Evolutionary conservation across 2,797 vertebrate species (phyloP), one percentile per base, ranked within the genome.

Genomic region (Helarctos malayanus): DNA sequence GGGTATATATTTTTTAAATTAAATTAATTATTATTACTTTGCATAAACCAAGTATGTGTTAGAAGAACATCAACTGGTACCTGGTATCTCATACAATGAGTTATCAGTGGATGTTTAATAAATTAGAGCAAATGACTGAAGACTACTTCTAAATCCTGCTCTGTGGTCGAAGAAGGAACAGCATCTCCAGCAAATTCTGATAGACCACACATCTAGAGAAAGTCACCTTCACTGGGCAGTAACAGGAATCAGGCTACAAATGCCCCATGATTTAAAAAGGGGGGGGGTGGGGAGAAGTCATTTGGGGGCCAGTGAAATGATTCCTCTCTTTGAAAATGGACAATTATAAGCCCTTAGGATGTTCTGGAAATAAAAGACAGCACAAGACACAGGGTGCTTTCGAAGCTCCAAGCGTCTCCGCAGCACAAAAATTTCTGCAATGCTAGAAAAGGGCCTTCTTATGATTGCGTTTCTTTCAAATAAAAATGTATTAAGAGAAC

Each of bases 311-410:
- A 80, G 15, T 79, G 35, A 84, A 63, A 82, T 54, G 27, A 80
- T 63, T 45, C 29, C 32, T 93, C 80, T 92, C 47, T 93, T 89
- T 54, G 80, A 63, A 94, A 96, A 85, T 49, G 13, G 7, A 94
- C 61, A 96, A 79, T 23, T 93, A 27, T 1, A 68, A 95, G 29
- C 12, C n/a, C 25, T 68, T 68, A 93, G 41, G 15, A 92, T 83
- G 52, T 95, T 81, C 49, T 76, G n/a, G 38, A 87, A 91, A 80
- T 68, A 69, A 91, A 86, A 69, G 76, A 61, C 18, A 83, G 23
- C n/a, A 21, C 5, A 89, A 86, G 16, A 68, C 19, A 38, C 7
- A 3, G 14, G 54, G 29, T 92, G 2, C 49, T 83, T 89, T 61
- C 87, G 29, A 96, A 94, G 13, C 35, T n/a, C 5, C 27, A 71